Conservation (phyloP, 2,888 invertebrate genomes). For the Anoplius nigerrimus region DNA sequence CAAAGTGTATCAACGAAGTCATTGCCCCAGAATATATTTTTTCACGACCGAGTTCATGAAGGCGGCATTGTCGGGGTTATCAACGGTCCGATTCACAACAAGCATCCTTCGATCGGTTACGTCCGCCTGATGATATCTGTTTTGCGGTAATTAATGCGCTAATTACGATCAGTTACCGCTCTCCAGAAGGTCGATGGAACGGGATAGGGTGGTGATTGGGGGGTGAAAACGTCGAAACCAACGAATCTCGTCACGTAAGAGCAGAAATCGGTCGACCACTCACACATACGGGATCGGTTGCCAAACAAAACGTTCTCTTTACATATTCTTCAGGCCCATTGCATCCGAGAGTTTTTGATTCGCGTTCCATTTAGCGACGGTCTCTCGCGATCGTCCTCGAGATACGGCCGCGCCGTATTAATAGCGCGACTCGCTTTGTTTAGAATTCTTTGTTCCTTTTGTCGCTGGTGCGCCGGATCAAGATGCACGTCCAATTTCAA, state of each 20-base stretch:
- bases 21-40: conserved; percentile 24
- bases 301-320: no score
- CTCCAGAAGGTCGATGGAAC: conserved; percentile 2
- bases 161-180: conserved; percentile 29
- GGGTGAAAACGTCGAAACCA: background rate
- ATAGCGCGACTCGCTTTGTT: no score
- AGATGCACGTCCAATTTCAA: conserved; percentile 1
- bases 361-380: no score
- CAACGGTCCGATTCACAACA: conserved; percentile 25
- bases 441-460: no score
- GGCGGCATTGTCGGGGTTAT: conserved; percentile 32
- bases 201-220: background rate
- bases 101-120: conserved; percentile 27
- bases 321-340: no score
- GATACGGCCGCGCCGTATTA: no score
- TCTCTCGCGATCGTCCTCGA: no score
- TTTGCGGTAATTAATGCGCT: conserved; percentile 39
- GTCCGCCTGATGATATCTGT: conserved; percentile 30
- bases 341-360: no score
- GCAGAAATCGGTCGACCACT: no score
- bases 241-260: no score
- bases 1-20: conserved; percentile 20
- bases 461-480: no score
- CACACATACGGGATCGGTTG: no score
- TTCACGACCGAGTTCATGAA: conserved; percentile 18